Conservation (phyloP, 1,140 invertebrate genomes). For the Lethrus apterus region DNA sequence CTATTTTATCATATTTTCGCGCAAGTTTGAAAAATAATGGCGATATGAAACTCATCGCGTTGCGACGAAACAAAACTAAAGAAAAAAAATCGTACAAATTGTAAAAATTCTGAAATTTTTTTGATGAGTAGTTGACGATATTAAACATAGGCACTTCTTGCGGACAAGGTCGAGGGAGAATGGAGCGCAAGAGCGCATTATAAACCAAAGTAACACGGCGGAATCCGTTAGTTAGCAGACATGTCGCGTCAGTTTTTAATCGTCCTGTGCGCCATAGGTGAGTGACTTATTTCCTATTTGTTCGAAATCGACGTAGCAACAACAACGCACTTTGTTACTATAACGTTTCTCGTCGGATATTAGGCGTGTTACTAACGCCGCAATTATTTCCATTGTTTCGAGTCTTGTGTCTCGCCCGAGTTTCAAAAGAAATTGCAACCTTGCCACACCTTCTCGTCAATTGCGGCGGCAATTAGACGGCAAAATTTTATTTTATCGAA, state of each 20-base stretch:
- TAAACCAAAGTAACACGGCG: slow-evolving; percentile 14
- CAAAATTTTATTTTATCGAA: too few species aligned
- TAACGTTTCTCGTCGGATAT: not conserved
- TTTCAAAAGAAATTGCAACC: not conserved
- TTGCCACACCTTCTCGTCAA: not conserved
- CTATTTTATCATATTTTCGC: too few species aligned
- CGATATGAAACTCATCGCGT: too few species aligned
- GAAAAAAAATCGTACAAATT: too few species aligned
- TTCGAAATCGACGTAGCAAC: not conserved
- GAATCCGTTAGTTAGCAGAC: slow-evolving; percentile 15
- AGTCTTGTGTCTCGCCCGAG: not conserved
- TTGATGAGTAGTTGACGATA: too few species aligned
- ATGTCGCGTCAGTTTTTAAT: slow-evolving; percentile 19
- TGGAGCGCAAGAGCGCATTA: slow-evolving; percentile 13
- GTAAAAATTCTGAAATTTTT: too few species aligned
- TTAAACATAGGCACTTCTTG: too few species aligned
- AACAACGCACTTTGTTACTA: not conserved
- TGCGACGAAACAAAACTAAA: too few species aligned
- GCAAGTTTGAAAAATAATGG: too few species aligned
- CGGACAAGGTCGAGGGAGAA: slow-evolving; percentile 17
- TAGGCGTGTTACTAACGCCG: not conserved
- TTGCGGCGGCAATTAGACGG: too few species aligned
- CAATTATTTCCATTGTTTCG: not conserved
- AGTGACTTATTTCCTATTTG: slow-evolving; percentile 8
- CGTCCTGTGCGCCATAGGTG: slow-evolving; percentile 12